Conservation (phyloP, 2,888 invertebrate genomes). For the Hoplodrina ambigua region DNA sequence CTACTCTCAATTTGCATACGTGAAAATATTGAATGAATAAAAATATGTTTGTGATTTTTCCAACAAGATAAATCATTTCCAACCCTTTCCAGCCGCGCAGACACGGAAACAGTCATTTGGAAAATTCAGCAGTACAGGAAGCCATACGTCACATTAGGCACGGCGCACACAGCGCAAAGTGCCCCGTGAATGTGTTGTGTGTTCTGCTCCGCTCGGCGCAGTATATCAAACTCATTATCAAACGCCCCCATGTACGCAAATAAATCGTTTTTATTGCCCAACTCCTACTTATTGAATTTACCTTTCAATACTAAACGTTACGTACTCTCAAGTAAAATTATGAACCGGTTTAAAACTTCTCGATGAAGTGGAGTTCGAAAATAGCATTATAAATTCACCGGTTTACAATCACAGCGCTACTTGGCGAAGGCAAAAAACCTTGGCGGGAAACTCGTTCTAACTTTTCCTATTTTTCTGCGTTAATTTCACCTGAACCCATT, state of each 20-base stretch:
- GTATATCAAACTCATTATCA: slow-evolving; percentile 55
- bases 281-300: slow-evolving; percentile 72
- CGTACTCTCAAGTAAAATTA: slow-evolving; percentile 84
- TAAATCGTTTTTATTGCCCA: slow-evolving; percentile 62
- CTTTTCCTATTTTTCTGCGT: slow-evolving; percentile 91
- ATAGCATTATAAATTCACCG: slow-evolving; percentile 90
- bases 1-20: slow-evolving; percentile 16
- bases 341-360: slow-evolving; percentile 87
- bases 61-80: slow-evolving; percentile 51
- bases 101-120: slow-evolving; percentile 65
- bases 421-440: slow-evolving; percentile 86
- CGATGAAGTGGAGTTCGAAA: slow-evolving; percentile 89
- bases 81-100: slow-evolving; percentile 52
- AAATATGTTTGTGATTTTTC: slow-evolving; percentile 43
- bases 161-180: slow-evolving; percentile 48
- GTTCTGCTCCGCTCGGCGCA: slow-evolving; percentile 33
- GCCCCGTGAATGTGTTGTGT: slow-evolving; percentile 53
- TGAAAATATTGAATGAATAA: slow-evolving; percentile 40
- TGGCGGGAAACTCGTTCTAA: slow-evolving; percentile 88
- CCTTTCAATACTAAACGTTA: slow-evolving; percentile 76
- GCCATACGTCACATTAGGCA: slow-evolving; percentile 63
- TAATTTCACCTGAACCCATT: slow-evolving; percentile 90
- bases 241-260: slow-evolving; percentile 54
- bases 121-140: slow-evolving; percentile 63
- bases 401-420: slow-evolving; percentile 90